Base-by-base conservation (phyloP, 1,140 invertebrate species). In the Panagrolaimus sp. region DNA sequence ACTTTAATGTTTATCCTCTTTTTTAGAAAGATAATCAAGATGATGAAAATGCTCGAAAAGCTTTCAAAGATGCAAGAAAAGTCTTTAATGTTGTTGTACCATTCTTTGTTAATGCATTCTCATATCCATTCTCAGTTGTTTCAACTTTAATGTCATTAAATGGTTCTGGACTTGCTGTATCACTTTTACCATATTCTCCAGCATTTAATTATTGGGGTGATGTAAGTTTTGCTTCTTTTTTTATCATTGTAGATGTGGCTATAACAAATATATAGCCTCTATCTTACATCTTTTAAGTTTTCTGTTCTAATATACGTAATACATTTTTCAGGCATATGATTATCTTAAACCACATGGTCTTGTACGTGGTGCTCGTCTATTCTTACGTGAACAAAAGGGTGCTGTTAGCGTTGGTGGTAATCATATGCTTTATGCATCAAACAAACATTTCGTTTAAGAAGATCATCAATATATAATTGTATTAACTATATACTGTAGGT, bases 121-220 rank as follows among this genome's bases (percentile, higher is more conserved):
- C 78, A 5, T 83, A 81, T 62, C 81, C 79, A 7, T 82, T 78
- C 71, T 47, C 66, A 9, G 77, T 81, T 27, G 69, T 79, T 57
- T 68, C 76, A 14, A 81, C 79, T 5, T 63, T 82, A 13, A 79
- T 81, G 81, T 77, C 80, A 44, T 68, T 79, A 20, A 67, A 64
- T 63, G 79, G 79, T 67, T 81, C 79, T 13, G 72, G 79, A 5
- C 69, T 81, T 11, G 74, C 71, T 9, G 81, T 83, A 20, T 81
- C 78, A 11, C 72, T 83, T 65, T 68, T 83, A 5, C 79, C 79
- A 11, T 83, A 81, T 47, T 67, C 78, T 27, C 79, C 79, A 44
- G 5, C 68, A 13, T 83, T 83, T 69, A 48, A 43, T 31, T 67
- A 77, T 53, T 81, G 79, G 79, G 31, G 31, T 38, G 7, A n/a